phyloP scores from a whole-genome alignment of 2,888 invertebrate genomes.

The Caenorhabditis sp. region DNA sequence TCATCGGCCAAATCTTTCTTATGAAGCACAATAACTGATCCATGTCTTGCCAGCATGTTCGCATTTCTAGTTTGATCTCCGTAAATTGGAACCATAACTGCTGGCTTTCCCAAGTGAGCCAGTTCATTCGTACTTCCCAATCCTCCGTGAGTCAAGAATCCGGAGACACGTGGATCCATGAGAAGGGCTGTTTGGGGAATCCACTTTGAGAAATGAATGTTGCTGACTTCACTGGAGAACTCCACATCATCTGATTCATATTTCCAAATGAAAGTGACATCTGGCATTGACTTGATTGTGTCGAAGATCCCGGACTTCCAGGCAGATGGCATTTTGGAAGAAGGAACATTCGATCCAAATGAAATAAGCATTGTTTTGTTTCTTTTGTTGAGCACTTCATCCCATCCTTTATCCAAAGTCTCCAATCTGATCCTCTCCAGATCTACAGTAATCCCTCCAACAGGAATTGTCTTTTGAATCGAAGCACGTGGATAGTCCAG shows the following conservation, averaged over 20 bases:
- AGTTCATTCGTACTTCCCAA: slow-evolving; percentile 62
- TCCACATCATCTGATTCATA: slow-evolving; percentile 48
- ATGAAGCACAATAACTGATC: slow-evolving; percentile 40
- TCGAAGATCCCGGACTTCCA: slow-evolving; percentile 44
- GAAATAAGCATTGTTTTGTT: slow-evolving; percentile 49
- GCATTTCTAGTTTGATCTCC: slow-evolving; percentile 66
- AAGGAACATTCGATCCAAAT: slow-evolving; percentile 43
- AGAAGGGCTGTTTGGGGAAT: slow-evolving; percentile 60
- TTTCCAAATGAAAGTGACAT: slow-evolving; percentile 65
- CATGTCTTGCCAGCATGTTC: slow-evolving; percentile 61
- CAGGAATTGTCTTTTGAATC: slow-evolving; percentile 55
- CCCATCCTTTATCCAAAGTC: slow-evolving; percentile 27
- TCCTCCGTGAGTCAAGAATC: slow-evolving; percentile 64
- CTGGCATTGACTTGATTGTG: slow-evolving; percentile 41
- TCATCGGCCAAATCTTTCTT: slow-evolving; percentile 50
- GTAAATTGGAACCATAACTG: slow-evolving; percentile 64
- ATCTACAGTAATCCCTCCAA: slow-evolving; percentile 62
- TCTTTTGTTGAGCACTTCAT: slow-evolving; percentile 17
- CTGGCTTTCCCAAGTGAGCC: slow-evolving; percentile 58
- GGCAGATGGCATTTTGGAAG: slow-evolving; percentile 29
- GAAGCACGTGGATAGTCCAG: slow-evolving; percentile 65
- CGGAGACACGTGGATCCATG: slow-evolving; percentile 41
- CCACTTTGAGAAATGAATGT: slow-evolving; percentile 58
- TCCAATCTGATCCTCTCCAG: slow-evolving; percentile 36
- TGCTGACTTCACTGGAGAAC: slow-evolving; percentile 32